Evolutionary conservation across 2,797 vertebrate species (phyloP).

Genomic region (Schizopygopsis malacanthus): DNA sequence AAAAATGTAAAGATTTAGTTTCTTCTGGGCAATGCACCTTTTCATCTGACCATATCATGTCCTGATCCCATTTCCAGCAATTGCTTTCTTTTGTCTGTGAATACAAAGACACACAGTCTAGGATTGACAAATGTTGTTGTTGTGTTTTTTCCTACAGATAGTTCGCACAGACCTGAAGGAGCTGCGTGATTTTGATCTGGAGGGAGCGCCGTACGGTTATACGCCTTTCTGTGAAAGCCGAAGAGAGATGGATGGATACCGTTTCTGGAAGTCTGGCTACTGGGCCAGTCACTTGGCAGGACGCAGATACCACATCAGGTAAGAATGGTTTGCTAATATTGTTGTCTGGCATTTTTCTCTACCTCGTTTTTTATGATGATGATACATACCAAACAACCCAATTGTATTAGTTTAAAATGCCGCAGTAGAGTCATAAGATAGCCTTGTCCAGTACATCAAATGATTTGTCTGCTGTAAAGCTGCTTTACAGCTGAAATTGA

Average conservation of each 20-base stretch:
- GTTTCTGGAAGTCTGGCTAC: slow-evolving; percentile 98
- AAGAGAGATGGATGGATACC: slow-evolving; percentile 96
- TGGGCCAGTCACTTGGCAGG: slow-evolving; percentile 97
- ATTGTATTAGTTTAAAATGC: background rate
- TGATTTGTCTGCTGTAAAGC: background rate
- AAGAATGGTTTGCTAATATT: background rate
- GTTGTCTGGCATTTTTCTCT: background rate
- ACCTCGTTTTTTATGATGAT: background rate
- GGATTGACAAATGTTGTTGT: background rate
- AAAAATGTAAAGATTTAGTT: background rate
- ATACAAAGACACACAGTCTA: background rate
- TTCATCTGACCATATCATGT: background rate
- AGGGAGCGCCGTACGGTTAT: slow-evolving; percentile 96
- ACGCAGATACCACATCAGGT: slow-evolving; percentile 98
- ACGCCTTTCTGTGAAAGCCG: slow-evolving; percentile 98
- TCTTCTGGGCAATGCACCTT: background rate
- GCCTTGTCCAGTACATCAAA: background rate
- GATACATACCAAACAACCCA: background rate
- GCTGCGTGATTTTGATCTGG: slow-evolving; percentile 91
- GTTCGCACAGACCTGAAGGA: slow-evolving; percentile 96
- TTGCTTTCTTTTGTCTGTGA: background rate
- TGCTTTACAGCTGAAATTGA: background rate
- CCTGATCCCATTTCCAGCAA: background rate
- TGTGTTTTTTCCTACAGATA: slow-evolving; percentile 78
- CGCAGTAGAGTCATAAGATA: background rate